Percentiles rank a stretch among this genome's conserved stretches.
These are phyloP conservation scores for Halcyon leucocephala DNA, from an alignment of 2,797 vertebrate genomes.

Conservation along the genomic window DNA sequence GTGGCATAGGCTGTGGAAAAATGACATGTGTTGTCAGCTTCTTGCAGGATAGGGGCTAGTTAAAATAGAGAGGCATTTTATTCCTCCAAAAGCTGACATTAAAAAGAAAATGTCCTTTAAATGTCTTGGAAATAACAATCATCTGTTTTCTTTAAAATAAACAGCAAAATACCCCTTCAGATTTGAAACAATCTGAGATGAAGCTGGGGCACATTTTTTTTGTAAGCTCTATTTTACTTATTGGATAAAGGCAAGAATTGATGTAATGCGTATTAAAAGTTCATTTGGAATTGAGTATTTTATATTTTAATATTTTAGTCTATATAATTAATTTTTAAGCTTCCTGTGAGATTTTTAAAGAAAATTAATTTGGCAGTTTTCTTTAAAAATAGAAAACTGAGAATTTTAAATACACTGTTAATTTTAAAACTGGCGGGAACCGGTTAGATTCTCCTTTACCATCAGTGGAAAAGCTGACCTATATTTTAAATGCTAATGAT, in stretches of 20 bases:
- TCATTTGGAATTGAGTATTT: not conserved
- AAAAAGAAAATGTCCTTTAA: not conserved
- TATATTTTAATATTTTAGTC: not conserved
- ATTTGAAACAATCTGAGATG: not conserved
- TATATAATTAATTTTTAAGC: not conserved
- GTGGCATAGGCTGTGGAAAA: not conserved
- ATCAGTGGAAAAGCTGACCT: not conserved
- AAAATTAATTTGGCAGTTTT: not conserved
- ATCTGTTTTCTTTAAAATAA: not conserved
- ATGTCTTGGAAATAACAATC: not conserved
- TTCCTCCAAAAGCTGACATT: not conserved
- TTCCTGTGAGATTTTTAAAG: not conserved
- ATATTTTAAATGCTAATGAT: conserved; percentile 47
- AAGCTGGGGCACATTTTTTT: not conserved
- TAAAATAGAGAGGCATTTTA: not conserved
- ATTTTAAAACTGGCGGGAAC: conserved; percentile 3
- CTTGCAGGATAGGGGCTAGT: not conserved
- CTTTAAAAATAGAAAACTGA: not conserved
- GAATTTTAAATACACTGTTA: not conserved
- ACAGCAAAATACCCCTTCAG: not conserved
- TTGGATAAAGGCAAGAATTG: not conserved
- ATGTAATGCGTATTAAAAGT: not conserved
- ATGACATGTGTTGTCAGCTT: not conserved
- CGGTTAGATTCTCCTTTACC: not conserved
- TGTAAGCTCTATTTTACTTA: not conserved